Conservation (phyloP, 2,888 invertebrate genomes). For the Gymnocheta viridis region DNA sequence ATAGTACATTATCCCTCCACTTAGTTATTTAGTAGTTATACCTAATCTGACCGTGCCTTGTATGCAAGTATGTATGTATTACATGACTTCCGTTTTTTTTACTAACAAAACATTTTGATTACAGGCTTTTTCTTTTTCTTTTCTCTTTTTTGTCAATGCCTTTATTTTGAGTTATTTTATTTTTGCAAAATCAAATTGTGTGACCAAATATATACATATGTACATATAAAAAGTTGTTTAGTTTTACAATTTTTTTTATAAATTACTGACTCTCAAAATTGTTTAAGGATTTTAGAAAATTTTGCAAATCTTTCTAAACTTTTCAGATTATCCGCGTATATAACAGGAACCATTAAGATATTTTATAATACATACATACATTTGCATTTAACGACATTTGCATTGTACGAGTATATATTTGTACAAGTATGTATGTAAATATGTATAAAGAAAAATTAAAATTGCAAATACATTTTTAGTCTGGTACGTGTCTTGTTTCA, state of each 20-base stretch:
- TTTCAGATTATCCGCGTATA: not conserved
- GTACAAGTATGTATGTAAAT: not conserved
- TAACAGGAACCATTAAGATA: not conserved
- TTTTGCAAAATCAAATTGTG: not conserved
- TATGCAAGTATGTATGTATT: not conserved
- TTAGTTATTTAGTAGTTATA: too few species aligned
- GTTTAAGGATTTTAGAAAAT: too few species aligned
- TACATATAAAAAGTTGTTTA: not conserved
- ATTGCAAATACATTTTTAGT: constrained; percentile 31
- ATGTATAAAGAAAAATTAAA: not conserved
- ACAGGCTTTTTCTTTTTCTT: not conserved
- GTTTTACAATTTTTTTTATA: too few species aligned
- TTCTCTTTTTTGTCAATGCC: not conserved
- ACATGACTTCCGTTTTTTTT: not conserved
- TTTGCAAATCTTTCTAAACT: too few species aligned
- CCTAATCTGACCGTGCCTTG: not conserved
- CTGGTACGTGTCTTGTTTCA: constrained; percentile 57
- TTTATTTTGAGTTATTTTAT: not conserved
- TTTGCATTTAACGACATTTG: constrained; percentile 41
- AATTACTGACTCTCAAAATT: too few species aligned
- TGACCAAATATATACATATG: not conserved
- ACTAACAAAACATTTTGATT: not conserved
- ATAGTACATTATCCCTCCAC: too few species aligned
- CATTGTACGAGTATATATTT: constrained; percentile 1
- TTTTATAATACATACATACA: too few species aligned